Conservation (phyloP, 37 sponge, comb jelly and placozoan species). For the Ephydatia muelleri region DNA sequence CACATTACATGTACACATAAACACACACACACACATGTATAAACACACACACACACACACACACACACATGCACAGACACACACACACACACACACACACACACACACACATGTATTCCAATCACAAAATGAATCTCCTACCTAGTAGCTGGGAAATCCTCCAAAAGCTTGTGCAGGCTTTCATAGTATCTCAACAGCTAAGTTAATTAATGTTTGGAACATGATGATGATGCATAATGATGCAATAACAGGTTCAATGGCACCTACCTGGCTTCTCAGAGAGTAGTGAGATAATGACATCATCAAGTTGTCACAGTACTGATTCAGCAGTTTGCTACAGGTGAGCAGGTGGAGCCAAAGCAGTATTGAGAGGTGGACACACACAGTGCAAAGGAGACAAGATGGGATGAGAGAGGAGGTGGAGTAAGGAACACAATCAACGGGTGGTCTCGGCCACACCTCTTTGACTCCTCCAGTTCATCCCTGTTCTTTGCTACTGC, state of each 20-base stretch:
- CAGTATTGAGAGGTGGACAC: too few relatives aligned
- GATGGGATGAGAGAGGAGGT: conserved; percentile 11
- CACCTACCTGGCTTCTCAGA: conserved; percentile 46
- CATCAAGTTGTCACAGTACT: conserved; percentile 40
- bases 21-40: too few relatives aligned
- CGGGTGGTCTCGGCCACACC: conserved; percentile 9
- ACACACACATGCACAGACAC: too few relatives aligned
- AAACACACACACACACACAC: too few relatives aligned
- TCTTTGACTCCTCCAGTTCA: conserved; percentile 25
- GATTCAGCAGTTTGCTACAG: conserved; percentile 26
- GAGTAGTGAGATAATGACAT: conserved; percentile 25
- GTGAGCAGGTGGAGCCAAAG: not conserved
- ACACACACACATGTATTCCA: not conserved
- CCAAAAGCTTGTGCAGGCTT: conserved; percentile 27
- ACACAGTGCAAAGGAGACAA: too few relatives aligned
- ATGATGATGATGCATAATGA: too few relatives aligned
- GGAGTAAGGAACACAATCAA: not conserved
- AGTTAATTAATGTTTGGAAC: too few relatives aligned
- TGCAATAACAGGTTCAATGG: too few relatives aligned
- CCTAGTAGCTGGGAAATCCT: conserved; percentile 47
- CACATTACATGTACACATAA: too few relatives aligned
- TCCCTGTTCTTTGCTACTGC: not conserved
- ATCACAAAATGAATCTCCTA: not conserved
- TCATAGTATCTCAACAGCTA: conserved; percentile 40
- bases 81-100: not conserved